A percentile compares a stretch with the other conserved stretches of the same genome.
These are phyloP conservation scores for Plumapathes pennacea DNA, from an alignment of 92 coral and sea anemone species.

Conservation along the genomic window DNA sequence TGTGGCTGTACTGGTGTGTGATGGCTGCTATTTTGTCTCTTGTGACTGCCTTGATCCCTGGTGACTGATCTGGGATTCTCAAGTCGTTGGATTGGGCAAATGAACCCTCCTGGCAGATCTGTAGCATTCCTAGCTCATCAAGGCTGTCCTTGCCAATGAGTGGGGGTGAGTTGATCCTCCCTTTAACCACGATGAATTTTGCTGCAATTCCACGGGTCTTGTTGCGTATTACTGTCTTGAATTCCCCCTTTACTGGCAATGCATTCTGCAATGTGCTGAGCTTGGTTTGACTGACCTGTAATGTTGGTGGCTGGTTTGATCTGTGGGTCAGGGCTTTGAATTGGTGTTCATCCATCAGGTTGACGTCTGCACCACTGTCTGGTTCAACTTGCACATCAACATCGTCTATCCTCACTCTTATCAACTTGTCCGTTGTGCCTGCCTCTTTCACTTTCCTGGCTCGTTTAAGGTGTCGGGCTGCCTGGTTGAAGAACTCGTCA, in stretches of 20 bases:
- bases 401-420: constrained; percentile 52
- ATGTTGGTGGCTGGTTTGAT: background rate
- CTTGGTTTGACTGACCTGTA: constrained; percentile 12
- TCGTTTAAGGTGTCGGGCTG: constrained; percentile 16
- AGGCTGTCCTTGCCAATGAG: constrained; percentile 39
- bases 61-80: constrained; percentile 12
- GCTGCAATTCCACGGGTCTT: constrained; percentile 28
- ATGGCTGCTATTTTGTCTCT: constrained; percentile 29
- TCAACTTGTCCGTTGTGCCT: constrained; percentile 9
- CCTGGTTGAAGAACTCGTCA: constrained; percentile 54
- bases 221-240: constrained; percentile 18
- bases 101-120: constrained; percentile 38
- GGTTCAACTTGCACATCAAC: constrained; percentile 61
- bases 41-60: constrained; percentile 14
- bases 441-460: constrained; percentile 31
- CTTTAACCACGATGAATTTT: constrained; percentile 32
- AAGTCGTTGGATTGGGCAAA: constrained; percentile 34
- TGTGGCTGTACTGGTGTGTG: constrained; percentile 15
- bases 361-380: constrained; percentile 65
- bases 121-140: constrained; percentile 32
- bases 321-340: constrained; percentile 19
- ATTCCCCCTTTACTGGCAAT: constrained; percentile 23
- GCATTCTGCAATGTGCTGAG: constrained; percentile 34
- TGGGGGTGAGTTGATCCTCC: constrained; percentile 41
- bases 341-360: constrained; percentile 64